Base-by-base conservation (phyloP, 2,797 vertebrate genomes). In the Myotis findleyi region DNA sequence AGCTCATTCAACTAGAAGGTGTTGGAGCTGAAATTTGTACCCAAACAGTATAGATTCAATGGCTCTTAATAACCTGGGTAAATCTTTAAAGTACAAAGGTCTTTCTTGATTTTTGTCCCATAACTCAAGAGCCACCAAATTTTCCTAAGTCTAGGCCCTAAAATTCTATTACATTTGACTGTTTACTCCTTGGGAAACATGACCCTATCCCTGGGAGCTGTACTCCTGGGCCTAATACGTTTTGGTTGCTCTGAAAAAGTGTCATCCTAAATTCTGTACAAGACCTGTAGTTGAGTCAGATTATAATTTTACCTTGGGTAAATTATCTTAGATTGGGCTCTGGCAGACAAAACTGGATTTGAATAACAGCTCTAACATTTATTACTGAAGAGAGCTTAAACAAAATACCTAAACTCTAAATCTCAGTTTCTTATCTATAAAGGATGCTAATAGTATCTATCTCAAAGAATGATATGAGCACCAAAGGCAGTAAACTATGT, bases 361-460 rank as follows among this genome's bases (percentile, higher is more conserved):
- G 41, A 82, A 77, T 86, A 71, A 18, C 4, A 72, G 41, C n/a
- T 85, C 21, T 95, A 75, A 82, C 9, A 79, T 93, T 90, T 93
- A 69, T 30, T 79, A 79, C 82, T 47, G 23, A 73, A 47, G 57
- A 55, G 18, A 21, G 13, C 17, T 69, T 88, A 85, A 76, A 71
- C 33, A 72, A 72, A 82, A 44, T 44, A 55, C 5, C 6, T 85
- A 73, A 84, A 88, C 27, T 49, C 30, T 80, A 47, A 95, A 71
- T 27, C 30, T 51, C 14, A 71, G 16, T 72, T 38, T 85, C 66
- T 87, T 36, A 23, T 90, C 36, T 73, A 0, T 77, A 69, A 93
- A 41, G 83, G 17, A 72, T 66, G 84, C 51, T 49, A 76, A 38
- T 49, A 72, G 38, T 55, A 80, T 76, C 9, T 87, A 62, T 76